Evolutionary conservation across 2,888 invertebrate genomes (phyloP).

Genomic region (Schrankia costaestrigalis): DNA sequence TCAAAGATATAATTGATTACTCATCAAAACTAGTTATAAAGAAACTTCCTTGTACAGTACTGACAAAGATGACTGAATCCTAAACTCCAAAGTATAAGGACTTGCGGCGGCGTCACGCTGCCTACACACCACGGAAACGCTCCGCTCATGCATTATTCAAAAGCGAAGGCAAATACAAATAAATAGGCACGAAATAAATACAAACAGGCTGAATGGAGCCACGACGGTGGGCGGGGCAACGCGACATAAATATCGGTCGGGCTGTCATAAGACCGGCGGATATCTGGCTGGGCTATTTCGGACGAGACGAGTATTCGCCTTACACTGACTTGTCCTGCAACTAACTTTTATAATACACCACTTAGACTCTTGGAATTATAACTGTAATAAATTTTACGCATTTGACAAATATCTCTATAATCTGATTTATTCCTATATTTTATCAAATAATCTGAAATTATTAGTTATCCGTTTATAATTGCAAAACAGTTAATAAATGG

Average conservation of each 20-base stretch:
- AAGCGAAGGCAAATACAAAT: constrained; percentile 78
- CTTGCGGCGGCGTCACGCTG: constrained; percentile 74
- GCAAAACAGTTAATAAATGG: constrained; percentile 17
- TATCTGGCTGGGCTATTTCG: constrained; percentile 71
- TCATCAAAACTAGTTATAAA: constrained; percentile 38
- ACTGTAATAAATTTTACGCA: constrained; percentile 26
- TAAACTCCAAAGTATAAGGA: constrained; percentile 47
- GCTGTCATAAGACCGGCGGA: constrained; percentile 73
- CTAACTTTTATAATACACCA: constrained; percentile 16
- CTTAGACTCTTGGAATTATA: constrained; percentile 27
- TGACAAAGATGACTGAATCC: constrained; percentile 27
- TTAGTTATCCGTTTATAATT: too few relatives aligned
- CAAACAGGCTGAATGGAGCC: constrained; percentile 79
- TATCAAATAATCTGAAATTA: constrained; percentile 22
- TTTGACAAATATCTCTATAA: constrained; percentile 32
- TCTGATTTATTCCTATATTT: constrained; percentile 31
- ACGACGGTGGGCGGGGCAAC: constrained; percentile 72
- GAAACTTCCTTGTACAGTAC: constrained; percentile 18
- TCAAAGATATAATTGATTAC: constrained; percentile 14
- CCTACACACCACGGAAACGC: constrained; percentile 80
- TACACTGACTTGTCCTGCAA: constrained; percentile 16
- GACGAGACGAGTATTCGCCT: constrained; percentile 43
- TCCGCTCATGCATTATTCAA: constrained; percentile 79
- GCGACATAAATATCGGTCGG: constrained; percentile 77
- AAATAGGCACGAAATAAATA: constrained; percentile 80